phyloP scores from a whole-genome alignment of 2,113 vertebrate genomes.

The Mesoclemmys tuberculata region DNA sequence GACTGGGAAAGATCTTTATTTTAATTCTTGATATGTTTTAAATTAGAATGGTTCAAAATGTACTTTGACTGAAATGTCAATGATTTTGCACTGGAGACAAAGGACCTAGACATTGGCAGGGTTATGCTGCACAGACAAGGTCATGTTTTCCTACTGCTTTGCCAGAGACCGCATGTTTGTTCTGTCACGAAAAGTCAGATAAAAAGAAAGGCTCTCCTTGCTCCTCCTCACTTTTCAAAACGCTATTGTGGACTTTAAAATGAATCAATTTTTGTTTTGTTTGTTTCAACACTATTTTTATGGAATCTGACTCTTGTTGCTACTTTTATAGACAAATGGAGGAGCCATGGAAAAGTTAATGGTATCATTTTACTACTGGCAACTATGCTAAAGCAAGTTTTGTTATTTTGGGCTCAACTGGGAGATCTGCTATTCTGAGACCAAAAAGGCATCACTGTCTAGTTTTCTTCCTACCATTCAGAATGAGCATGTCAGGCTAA shows the following conservation, averaged over 20 bases:
- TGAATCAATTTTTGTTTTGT: conserved; percentile 6
- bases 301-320: background rate
- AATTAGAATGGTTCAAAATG: background rate
- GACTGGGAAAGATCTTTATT: background rate
- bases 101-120: background rate
- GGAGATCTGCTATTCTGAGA: background rate
- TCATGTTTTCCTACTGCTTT: conserved; percentile 56
- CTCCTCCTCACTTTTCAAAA: conserved; percentile 24
- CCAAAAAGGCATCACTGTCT: background rate
- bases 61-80: conserved; percentile 44
- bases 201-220: conserved; percentile 29
- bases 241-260: conserved; percentile 42
- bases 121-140: conserved; percentile 39
- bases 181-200: conserved; percentile 62
- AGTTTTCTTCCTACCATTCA: background rate
- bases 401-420: background rate
- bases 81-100: background rate
- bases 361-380: background rate
- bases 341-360: background rate
- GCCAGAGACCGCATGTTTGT: conserved; percentile 58
- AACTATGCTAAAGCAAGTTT: background rate
- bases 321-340: conserved; percentile 9
- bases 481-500: background rate
- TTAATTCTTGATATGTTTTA: background rate
- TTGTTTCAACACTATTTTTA: conserved; percentile 25